phyloP scores from a whole-genome alignment of 2,888 invertebrate species.

The Caenorhabditis macrosperma region DNA sequence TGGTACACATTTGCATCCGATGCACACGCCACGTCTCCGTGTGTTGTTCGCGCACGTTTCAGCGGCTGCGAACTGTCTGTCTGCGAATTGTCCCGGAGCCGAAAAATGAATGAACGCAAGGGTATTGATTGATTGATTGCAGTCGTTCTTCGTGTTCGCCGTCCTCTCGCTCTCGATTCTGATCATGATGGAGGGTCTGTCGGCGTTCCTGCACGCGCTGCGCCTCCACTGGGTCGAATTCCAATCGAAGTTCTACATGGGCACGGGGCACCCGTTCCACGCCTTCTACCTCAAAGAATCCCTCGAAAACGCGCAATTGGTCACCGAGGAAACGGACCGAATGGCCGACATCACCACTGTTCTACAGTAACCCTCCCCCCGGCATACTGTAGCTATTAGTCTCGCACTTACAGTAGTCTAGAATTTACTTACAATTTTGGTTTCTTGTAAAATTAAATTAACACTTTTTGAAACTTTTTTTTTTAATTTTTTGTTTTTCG shows the following conservation, averaged over 20 bases:
- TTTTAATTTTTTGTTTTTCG: neutral
- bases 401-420: neutral
- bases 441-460: neutral
- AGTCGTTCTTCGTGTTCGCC: slow-evolving; percentile 89
- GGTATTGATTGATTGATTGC: too few relatives aligned
- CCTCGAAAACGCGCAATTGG: slow-evolving; percentile 50
- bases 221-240: slow-evolving; percentile 89
- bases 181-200: slow-evolving; percentile 79
- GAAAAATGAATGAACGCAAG: too few relatives aligned
- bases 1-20: too few relatives aligned
- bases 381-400: too few relatives aligned
- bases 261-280: slow-evolving; percentile 91
- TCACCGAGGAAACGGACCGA: slow-evolving; percentile 53
- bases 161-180: slow-evolving; percentile 78
- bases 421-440: neutral
- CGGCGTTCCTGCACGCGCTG: slow-evolving; percentile 80
- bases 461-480: too few relatives aligned
- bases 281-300: slow-evolving; percentile 86
- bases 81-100: too few relatives aligned
- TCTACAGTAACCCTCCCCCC: slow-evolving; percentile 16
- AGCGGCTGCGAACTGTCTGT: too few relatives aligned
- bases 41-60: too few relatives aligned
- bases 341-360: slow-evolving; percentile 43
- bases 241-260: slow-evolving; percentile 96
- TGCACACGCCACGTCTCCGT: too few relatives aligned